Conservation (phyloP, 2,797 vertebrate species). For the Glossophaga mutica region DNA sequence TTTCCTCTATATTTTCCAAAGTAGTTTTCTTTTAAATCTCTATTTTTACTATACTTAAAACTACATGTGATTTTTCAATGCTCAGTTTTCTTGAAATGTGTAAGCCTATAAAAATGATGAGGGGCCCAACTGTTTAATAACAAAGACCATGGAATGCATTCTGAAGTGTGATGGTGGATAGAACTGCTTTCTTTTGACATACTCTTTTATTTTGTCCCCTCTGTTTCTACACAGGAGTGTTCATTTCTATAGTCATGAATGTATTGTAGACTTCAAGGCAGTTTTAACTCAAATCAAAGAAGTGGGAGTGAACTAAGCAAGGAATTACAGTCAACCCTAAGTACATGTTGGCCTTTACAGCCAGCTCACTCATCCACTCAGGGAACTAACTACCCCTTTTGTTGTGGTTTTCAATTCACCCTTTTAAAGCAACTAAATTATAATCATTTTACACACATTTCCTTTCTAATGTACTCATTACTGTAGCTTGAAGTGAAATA, state of each 20-base stretch:
- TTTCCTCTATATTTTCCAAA: not conserved
- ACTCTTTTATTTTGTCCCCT: not conserved
- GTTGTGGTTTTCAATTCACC: not conserved
- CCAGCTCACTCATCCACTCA: not conserved
- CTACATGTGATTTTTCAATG: not conserved
- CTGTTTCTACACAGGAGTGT: not conserved
- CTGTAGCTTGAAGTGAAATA: not conserved
- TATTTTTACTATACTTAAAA: not conserved
- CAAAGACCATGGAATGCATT: not conserved
- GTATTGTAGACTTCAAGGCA: not conserved
- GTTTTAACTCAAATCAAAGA: constrained; percentile 19
- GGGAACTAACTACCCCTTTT: not conserved
- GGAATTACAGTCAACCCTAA: constrained; percentile 23
- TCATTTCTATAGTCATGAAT: not conserved
- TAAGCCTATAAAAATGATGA: not conserved
- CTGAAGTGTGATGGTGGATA: not conserved
- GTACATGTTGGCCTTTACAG: not conserved
- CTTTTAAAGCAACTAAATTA: constrained; percentile 6
- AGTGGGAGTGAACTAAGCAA: not conserved
- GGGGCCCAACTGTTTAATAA: not conserved
- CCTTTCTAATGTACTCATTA: constrained; percentile 20
- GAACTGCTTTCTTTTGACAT: not conserved
- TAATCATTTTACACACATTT: constrained; percentile 8
- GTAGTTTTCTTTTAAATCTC: not conserved
- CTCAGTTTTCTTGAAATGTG: not conserved